These are phyloP conservation scores for Emydoidea blandingii DNA, from an alignment of 2,797 vertebrate species.

Conservation along the genomic window DNA sequence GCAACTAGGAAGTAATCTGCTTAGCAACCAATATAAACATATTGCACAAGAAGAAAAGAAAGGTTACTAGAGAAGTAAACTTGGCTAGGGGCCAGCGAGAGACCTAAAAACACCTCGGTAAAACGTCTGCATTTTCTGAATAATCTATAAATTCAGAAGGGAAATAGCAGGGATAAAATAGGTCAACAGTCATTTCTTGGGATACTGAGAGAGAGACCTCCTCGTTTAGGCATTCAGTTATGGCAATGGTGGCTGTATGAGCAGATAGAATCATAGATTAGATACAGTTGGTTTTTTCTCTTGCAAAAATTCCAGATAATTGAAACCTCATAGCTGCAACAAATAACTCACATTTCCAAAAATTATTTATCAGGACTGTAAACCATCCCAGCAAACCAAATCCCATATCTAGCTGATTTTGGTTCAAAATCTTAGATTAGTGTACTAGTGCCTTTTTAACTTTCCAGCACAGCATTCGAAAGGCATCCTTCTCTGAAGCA, in stretches of 20 bases:
- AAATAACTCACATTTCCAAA: constrained; percentile 2
- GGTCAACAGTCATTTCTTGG: background rate
- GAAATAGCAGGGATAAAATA: background rate
- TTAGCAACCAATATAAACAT: constrained; percentile 75
- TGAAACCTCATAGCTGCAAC: background rate
- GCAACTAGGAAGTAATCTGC: constrained; percentile 67
- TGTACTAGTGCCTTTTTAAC: background rate
- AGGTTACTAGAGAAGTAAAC: constrained; percentile 54
- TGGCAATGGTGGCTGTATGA: accelerated
- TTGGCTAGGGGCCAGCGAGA: constrained; percentile 49
- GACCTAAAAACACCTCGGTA: constrained; percentile 29
- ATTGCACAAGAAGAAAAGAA: constrained; percentile 42
- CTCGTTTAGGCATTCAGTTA: accelerated
- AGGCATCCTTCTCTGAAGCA: background rate
- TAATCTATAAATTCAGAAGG: constrained; percentile 1
- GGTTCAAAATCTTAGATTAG: background rate
- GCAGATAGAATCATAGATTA: background rate
- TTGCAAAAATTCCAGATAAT: background rate
- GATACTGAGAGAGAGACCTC: background rate
- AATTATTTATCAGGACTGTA: background rate
- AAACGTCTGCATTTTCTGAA: constrained; percentile 1
- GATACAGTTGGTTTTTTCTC: background rate
- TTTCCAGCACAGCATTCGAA: background rate
- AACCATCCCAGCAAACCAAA: constrained; percentile 16
- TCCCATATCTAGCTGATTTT: background rate